Conservation (phyloP, 2,113 vertebrate species). For the Delphinus delphis region DNA sequence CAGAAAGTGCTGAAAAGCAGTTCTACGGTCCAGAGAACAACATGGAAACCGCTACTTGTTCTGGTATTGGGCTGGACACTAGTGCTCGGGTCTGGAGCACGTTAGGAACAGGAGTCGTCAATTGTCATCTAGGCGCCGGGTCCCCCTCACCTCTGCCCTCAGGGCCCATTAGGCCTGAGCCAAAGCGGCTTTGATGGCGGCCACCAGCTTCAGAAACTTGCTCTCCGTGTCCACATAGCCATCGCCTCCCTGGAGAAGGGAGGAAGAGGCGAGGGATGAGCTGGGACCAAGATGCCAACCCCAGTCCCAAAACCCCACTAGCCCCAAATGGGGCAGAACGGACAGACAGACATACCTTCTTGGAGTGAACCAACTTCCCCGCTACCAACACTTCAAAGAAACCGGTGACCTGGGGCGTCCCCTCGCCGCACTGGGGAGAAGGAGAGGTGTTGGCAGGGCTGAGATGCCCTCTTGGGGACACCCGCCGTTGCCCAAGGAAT, state of each 20-base stretch:
- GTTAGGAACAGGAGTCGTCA: rapidly evolving
- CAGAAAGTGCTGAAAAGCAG: background rate
- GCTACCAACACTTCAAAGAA: constrained; percentile 82
- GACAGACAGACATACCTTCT: constrained; percentile 74
- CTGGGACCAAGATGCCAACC: too few relatives aligned
- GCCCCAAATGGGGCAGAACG: background rate
- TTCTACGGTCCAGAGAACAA: rapidly evolving
- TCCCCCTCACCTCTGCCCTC: constrained; percentile 64
- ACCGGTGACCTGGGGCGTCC: constrained; percentile 78
- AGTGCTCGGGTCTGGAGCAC: rapidly evolving
- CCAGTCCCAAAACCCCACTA: rapidly evolving
- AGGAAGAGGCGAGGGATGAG: background rate
- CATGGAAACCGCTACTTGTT: rapidly evolving
- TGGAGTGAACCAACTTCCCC: constrained; percentile 81
- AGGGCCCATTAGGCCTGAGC: constrained; percentile 32
- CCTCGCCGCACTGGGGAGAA: constrained; percentile 73
- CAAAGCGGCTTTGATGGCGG: constrained; percentile 74
- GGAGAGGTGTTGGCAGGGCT: background rate
- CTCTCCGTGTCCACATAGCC: constrained; percentile 75
- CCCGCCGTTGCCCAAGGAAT: background rate
- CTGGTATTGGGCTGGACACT: rapidly evolving
- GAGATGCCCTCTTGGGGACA: background rate
- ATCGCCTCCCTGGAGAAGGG: constrained; percentile 71
- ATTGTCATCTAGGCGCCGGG: rapidly evolving
- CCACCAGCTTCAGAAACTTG: constrained; percentile 77